Percentiles rank a stretch among this genome's conserved stretches.
These are phyloP conservation scores for Eulemur macaco DNA, from an alignment of 2,113 vertebrate genomes.

Conservation along the genomic window DNA sequence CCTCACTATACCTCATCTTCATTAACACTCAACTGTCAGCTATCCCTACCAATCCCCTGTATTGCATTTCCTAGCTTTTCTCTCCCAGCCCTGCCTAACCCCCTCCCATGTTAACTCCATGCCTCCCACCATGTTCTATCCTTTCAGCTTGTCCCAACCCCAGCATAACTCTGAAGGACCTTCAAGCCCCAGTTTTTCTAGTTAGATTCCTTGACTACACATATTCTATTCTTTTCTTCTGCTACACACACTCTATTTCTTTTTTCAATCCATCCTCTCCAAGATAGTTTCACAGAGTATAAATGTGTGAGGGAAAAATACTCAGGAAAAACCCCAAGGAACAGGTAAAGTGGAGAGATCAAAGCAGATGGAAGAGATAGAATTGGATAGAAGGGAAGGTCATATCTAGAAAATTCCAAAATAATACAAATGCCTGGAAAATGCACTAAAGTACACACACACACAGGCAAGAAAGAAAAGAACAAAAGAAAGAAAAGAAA, in stretches of 20 bases:
- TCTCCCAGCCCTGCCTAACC: background rate
- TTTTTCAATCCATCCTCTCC: background rate
- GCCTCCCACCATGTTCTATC: background rate
- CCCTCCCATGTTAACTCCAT: background rate
- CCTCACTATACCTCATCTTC: background rate
- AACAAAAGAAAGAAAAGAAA: background rate
- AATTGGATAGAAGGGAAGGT: background rate
- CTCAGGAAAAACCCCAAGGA: background rate
- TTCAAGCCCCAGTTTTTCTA: background rate
- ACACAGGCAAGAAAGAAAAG: background rate
- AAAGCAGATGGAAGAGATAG: background rate
- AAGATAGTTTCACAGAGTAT: background rate
- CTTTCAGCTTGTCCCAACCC: background rate
- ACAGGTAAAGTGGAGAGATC: background rate
- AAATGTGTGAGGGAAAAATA: background rate
- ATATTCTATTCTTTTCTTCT: background rate
- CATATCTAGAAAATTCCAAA: background rate
- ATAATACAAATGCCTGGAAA: background rate
- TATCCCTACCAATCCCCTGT: constrained; percentile 9
- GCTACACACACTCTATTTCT: background rate
- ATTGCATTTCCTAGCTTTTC: background rate
- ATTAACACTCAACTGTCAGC: background rate
- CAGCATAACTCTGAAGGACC: background rate
- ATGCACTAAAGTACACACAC: background rate
- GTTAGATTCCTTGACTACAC: background rate